Evolutionary conservation across 2,113 vertebrate species (phyloP), one percentile per base, ranked within the genome.

Genomic region (Centropus unirufus): DNA sequence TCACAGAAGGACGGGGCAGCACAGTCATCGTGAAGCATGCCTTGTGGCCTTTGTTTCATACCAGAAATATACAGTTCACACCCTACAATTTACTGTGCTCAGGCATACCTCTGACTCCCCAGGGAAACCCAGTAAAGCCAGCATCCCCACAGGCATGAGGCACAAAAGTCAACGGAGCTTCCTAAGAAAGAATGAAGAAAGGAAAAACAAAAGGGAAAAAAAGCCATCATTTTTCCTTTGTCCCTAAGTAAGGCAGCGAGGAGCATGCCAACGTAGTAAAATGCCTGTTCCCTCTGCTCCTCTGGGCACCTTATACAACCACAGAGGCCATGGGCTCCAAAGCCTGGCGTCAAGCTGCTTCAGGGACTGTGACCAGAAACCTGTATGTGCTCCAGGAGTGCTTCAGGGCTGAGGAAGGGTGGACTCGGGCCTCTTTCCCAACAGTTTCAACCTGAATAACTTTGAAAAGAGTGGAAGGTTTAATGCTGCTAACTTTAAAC

Each of bases 311-410:
- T 36, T 18, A 8, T 34, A 47, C n/a, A 36, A n/a, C 2, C 4
- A 1, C 40, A 32, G n/a, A 68, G 14, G 20, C n/a, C 29, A 11
- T 0, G 1, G 14, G 8, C 14, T 64, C 79, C 39, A 68, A 68
- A 47, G 17, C 14, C 34, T 32, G 19, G 12, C 8, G 14, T 22
- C n/a, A 82, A 22, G 32, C 3, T 68, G 51, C 12, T 29, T 8
- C 40, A 40, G 29, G 15, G 21, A 40, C 6, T 7, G 24, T 2
- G 1, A 32, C 10, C 32, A 61, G 63, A 76, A 84, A 80, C 26
- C 12, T 27, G 3, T 12, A 18, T 11, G 14, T 40, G 29, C 15
- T 62, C 32, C 40, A 36, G 24, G 27, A 68, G 12, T 5, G 24
- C 23, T n/a, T 44, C 52, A 27, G 13, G 27, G 32, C 30, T 55